Evolutionary conservation across 2,888 invertebrate genomes (phyloP), one percentile per base, ranked within the genome.

Genomic region (Lucinisca nassula): DNA sequence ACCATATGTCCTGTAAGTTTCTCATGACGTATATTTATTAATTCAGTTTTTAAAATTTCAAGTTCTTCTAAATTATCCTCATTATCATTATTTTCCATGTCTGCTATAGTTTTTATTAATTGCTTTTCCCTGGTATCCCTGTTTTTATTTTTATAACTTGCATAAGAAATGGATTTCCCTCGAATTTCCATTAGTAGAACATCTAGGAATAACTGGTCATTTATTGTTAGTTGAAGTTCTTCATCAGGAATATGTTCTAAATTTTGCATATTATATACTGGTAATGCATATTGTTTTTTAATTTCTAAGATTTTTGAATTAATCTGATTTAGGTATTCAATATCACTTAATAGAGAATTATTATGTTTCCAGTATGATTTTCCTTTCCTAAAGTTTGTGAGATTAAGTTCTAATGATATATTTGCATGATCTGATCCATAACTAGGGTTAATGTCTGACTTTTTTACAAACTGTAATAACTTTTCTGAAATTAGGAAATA

Each of bases 101-200:
- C 8, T 55, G n/a, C n/a, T 37, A 67, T 35, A 14, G 58, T 61
- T 37, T 8, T 55, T 35, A 32, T 77, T 10, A 72, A 24, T 72
- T 45, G 24, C 6, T 72, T 37, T 37, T 81, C 51, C 17, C 27
- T 30, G 24, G 17, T 38, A 21, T 55, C 12, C 24, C 38, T 58
- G 17, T 40, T 14, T 61, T 82, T 75, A 27, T 75, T 75, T n/a
- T 61, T 82, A 45, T 45, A 67, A 30, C 49, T 27, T 8, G 72
- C 58, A 82, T 82, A 82, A 0, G 76, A 75, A 40, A 82, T 75
- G 0, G 82, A 61, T 6, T 61, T 40, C 14, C 76, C 61, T 17
- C 75, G 30, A n/a, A 82, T 55, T 61, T 75, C 75, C 82, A 82
- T 75, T n/a, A 82, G 6, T 4, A 80, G n/a, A 24, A 67, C 67